phyloP scores from a whole-genome alignment of 1,140 invertebrate genomes.

The Drosophila subobscura region DNA sequence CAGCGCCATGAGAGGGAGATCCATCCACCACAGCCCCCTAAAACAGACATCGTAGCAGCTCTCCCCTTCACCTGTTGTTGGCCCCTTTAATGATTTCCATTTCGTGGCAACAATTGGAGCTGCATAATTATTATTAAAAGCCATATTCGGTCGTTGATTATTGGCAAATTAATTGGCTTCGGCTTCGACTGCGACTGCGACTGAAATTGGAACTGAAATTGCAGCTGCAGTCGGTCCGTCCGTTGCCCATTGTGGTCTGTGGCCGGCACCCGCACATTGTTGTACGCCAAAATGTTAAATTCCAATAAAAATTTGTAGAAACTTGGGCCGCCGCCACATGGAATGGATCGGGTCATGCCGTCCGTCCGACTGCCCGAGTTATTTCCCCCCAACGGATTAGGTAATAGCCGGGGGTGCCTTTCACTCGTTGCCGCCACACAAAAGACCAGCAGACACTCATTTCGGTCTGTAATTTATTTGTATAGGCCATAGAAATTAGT shows the following conservation, averaged over 20 bases:
- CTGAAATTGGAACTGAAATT: slow-evolving; percentile 40
- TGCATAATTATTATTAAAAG: slow-evolving; percentile 74
- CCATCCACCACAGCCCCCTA: no score
- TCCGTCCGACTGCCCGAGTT: slow-evolving; percentile 42
- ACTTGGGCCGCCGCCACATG: slow-evolving; percentile 26
- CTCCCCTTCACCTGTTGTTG: slow-evolving; percentile 21
- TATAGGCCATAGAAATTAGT: slow-evolving; percentile 71
- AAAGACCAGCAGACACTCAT: slow-evolving; percentile 59
- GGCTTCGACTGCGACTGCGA: slow-evolving; percentile 26
- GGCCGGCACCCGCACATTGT: slow-evolving; percentile 45
- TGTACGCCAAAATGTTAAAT: slow-evolving; percentile 24
- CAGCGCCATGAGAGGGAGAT: no score
- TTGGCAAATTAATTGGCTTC: slow-evolving; percentile 77
- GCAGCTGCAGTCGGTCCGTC: slow-evolving; percentile 22
- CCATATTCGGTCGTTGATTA: slow-evolving; percentile 70
- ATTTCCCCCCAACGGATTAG: slow-evolving; percentile 53
- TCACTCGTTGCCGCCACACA: slow-evolving; percentile 72
- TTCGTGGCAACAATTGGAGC: slow-evolving; percentile 50
- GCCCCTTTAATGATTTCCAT: slow-evolving; percentile 61
- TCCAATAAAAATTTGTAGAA: slow-evolving; percentile 74
- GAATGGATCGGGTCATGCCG: slow-evolving; percentile 18
- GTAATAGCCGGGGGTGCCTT: slow-evolving; percentile 69
- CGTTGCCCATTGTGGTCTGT: slow-evolving; percentile 36
- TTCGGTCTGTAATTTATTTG: slow-evolving; percentile 77
- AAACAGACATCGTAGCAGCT: no score